Percentiles rank a stretch among this genome's conserved stretches.
Conservation (phyloP, 2,888 invertebrate species). For the Caenorhabditis parvicauda region DNA sequence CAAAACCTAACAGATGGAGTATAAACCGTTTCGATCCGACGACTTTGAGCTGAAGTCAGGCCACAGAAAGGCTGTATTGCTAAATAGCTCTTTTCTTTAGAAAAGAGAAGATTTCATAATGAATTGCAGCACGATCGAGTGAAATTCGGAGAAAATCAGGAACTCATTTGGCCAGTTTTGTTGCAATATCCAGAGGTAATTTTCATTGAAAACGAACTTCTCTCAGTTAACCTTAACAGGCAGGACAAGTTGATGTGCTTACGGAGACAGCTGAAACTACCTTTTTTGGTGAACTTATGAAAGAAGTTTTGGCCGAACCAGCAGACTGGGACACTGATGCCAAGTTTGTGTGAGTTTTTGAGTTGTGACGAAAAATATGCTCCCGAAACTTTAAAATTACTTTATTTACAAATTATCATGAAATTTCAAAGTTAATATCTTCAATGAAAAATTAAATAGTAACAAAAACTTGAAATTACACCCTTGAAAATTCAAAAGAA, state of each 20-base stretch:
- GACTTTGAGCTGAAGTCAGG: too few species aligned
- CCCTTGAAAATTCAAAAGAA: not conserved
- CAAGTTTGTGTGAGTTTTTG: constrained; percentile 68
- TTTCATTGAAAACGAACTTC: not conserved
- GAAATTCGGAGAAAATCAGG: constrained; percentile 65
- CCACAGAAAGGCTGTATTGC: too few species aligned
- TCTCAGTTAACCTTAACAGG: constrained; percentile 6
- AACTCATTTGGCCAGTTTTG: constrained; percentile 58
- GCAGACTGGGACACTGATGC: constrained; percentile 75
- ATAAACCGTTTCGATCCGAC: too few species aligned
- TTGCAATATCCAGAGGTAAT: constrained; percentile 52
- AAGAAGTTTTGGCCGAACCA: constrained; percentile 66
- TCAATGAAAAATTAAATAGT: not conserved
- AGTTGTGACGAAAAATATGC: too few species aligned
- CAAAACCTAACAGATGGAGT: too few species aligned
- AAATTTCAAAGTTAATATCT: not conserved
- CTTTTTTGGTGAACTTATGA: constrained; percentile 69
- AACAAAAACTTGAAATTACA: not conserved
- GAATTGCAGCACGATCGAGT: constrained; percentile 57
- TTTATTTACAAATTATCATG: not conserved
- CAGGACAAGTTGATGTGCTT: constrained; percentile 79
- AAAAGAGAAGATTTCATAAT: not conserved
- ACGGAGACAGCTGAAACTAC: constrained; percentile 70
- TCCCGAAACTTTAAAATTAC: not conserved
- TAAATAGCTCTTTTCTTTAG: not conserved